Base-by-base conservation (phyloP, 1,140 invertebrate species). In the Diachasmimorpha longicaudata region DNA sequence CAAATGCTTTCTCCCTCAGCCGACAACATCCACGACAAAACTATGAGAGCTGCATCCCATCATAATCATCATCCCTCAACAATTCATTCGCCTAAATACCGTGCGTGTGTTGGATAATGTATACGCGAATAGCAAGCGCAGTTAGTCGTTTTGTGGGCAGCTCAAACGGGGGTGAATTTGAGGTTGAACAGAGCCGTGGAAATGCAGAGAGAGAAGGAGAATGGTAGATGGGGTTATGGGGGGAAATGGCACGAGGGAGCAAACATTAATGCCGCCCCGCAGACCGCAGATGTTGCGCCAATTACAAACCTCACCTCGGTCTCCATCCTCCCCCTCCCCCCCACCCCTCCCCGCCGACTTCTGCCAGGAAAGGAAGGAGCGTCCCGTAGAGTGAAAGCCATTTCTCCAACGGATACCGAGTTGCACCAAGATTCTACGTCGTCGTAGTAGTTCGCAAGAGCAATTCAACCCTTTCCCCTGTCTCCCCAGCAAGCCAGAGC, bases 241-340 rank as follows among this genome's bases (percentile, higher is more conserved):
- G 9, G 39, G 58, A 23, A 31, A 25, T 63, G 13, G 63, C 72
- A 75, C 72, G 75, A 80, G 81, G 79, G 77, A 82, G 80, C 79
- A 84, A 86, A 87, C 87, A 88, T 87, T 88, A 88, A 88, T 87
- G 85, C 82, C 81, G 86, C 82, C 84, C 85, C 82, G 81, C 79
- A 86, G 84, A 88, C 86, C 86, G 81, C 87, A 89, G 87, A 89
- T 89, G 87, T 89, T 89, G 85, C 85, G 81, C 85, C 87, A 88
- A 89, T 89, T 88, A 88, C 87, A 88, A 88, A 85, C 84, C 87
- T 85, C 83, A 84, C 31, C 31, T 31, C 31, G n/a, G n/a, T n/a
- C n/a, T n/a, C n/a, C n/a, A n/a, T n/a, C n/a, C n/a, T n/a, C n/a
- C n/a, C n/a, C n/a, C n/a, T 6, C 2, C 81, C 81, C 80, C 76